Conservation (phyloP, 2,113 vertebrate species). For the Ameiurus melas region DNA sequence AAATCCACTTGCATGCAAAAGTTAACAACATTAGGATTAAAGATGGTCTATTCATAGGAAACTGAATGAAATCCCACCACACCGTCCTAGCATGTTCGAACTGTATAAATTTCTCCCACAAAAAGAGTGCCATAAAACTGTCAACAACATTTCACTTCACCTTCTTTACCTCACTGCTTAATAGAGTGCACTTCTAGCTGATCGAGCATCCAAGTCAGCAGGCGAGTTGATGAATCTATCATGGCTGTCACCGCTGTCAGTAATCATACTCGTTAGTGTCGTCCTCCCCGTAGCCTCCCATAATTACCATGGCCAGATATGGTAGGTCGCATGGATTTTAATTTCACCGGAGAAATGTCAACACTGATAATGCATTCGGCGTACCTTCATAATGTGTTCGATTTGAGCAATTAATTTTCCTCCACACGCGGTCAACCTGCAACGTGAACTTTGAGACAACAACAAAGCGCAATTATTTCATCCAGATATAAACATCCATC, state of each 20-base stretch:
- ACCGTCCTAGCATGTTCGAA: neutral
- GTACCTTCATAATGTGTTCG: constrained; percentile 10
- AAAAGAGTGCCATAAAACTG: too few species aligned
- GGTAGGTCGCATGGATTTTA: constrained; percentile 21
- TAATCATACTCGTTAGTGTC: constrained; percentile 35
- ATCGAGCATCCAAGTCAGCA: constrained; percentile 25
- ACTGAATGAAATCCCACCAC: neutral
- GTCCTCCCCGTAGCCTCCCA: constrained; percentile 10
- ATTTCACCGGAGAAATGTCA: constrained; percentile 32
- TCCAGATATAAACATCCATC: constrained; percentile 32
- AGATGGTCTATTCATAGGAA: neutral
- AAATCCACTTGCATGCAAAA: neutral
- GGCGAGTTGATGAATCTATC: constrained; percentile 30
- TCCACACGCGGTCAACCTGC: constrained; percentile 28
- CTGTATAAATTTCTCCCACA: neutral
- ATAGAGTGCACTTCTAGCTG: constrained; percentile 24
- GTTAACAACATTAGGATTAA: neutral
- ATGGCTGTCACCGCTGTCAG: constrained; percentile 23
- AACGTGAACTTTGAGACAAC: constrained; percentile 28
- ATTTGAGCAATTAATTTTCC: constrained; percentile 37
- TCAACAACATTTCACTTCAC: neutral
- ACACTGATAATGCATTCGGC: constrained; percentile 12
- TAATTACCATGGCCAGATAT: constrained; percentile 21
- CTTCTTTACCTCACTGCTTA: constrained; percentile 11
- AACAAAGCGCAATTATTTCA: constrained; percentile 31